Evolutionary conservation across 2,113 vertebrate species (phyloP).

Genomic region (Laterallus jamaicensis): DNA sequence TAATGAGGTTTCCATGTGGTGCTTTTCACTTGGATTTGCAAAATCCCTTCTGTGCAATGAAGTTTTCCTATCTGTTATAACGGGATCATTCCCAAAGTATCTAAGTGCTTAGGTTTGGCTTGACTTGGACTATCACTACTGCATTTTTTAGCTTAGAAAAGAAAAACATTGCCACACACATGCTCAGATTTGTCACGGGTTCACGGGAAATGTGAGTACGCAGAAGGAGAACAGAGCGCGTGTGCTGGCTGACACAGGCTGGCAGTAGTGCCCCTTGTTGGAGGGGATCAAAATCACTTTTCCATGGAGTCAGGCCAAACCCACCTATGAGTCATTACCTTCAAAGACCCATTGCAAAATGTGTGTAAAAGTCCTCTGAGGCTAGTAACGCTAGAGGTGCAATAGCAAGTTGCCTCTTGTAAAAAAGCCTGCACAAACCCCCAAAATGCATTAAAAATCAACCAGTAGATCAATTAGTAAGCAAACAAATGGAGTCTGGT

Average conservation of each 20-base stretch:
- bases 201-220: background rate
- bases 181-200: conserved; percentile 18
- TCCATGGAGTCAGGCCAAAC: conserved; percentile 25
- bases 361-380: background rate
- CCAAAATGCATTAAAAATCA: background rate
- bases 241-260: conserved; percentile 15
- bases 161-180: conserved; percentile 58
- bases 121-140: background rate
- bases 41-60: background rate
- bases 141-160: conserved; percentile 36
- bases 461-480: background rate
- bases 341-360: conserved; percentile 27
- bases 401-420: background rate
- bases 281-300: conserved; percentile 32
- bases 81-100: conserved; percentile 2
- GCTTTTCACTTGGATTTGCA: conserved; percentile 9
- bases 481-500: background rate
- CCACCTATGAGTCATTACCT: conserved; percentile 20
- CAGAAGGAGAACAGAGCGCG: background rate
- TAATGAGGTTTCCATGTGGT: conserved; percentile 1
- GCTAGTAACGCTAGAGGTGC: background rate
- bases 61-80: conserved; percentile 31
- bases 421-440: background rate
- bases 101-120: conserved; percentile 19
- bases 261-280: background rate